Base-by-base conservation (phyloP, 2,888 invertebrate species). In the Lepeophtheirus nordmannii region DNA sequence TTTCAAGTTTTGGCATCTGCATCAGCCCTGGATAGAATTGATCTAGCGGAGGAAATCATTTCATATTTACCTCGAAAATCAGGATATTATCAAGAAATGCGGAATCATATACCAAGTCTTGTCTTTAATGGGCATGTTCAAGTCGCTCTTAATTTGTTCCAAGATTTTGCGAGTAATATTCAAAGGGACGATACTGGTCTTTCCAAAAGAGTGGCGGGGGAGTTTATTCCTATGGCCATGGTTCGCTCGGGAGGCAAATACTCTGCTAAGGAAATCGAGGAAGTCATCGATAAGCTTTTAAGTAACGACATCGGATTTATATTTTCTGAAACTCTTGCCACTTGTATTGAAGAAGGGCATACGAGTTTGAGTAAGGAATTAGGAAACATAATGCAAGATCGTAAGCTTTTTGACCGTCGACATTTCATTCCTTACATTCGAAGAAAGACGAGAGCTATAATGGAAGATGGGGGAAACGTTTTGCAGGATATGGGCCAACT, bases 51-150 rank as follows among this genome's bases (percentile, higher is more conserved):
- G 1, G 37, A 23, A n/a, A 20, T 56, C 10, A 10, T 38, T 14
- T n/a, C 41, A 17, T 22, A 56, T 8, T 22, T 63, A 9, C 63
- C 63, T 12, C 22, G 63, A n/a, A 63, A 63, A 11, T 37, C 63
- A 3, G 63, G 63, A 22, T 63, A 56, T 53, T 63, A 46, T 37
- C 46, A 63, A 5, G 56, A 37, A 9, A 23, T 63, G 56, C 8
- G 63, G 30, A 63, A 63, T 53, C n/a, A 20, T 14, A 56, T 63
- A 14, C 63, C 63, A 12, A n/a, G 23, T 9, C 23, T 63, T 10
- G 22, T 63, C 7, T 22, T 46, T 46, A 46, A 46, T 17, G 53
- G 53, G 17, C 53, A 46, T 17, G 2, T 46, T 5, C 8, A 2
- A 14, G 53, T 46, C 8, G 53, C 53, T 17, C 53, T 46, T 5